These are phyloP conservation scores for Montipora capitata DNA, from an alignment of 92 coral and sea anemone species.

Conservation along the genomic window DNA sequence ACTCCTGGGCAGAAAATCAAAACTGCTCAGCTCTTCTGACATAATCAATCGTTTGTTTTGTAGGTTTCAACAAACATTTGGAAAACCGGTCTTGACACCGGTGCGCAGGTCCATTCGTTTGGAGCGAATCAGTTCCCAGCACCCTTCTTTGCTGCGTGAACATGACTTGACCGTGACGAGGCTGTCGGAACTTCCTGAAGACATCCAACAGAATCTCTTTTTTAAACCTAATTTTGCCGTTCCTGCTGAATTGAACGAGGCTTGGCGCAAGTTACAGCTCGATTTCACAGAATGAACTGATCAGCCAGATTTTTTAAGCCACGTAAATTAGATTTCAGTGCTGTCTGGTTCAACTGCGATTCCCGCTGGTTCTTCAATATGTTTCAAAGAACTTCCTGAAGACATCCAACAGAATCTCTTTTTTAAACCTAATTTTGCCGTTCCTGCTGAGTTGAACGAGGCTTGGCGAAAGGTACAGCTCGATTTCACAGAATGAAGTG, in stretches of 20 bases:
- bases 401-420: conserved; percentile 67
- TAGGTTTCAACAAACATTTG: conserved; percentile 71
- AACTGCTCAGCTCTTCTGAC: not conserved
- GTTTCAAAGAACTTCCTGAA: conserved; percentile 63
- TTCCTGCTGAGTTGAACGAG: conserved; percentile 74
- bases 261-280: conserved; percentile 73
- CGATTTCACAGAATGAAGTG: not conserved
- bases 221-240: conserved; percentile 88
- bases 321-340: too few species aligned
- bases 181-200: conserved; percentile 78
- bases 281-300: not conserved
- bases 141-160: conserved; percentile 81
- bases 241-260: conserved; percentile 76
- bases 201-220: conserved; percentile 64
- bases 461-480: conserved; percentile 78
- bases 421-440: conserved; percentile 86
- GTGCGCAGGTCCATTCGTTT: conserved; percentile 83
- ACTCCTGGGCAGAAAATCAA: too few species aligned
- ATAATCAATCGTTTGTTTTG: not conserved
- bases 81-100: conserved; percentile 79
- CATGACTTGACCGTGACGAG: conserved; percentile 74
- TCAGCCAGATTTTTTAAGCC: not conserved
- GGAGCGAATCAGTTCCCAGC: conserved; percentile 69
- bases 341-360: too few species aligned
- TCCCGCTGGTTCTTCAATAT: too few species aligned